A percentile compares a stretch with the other conserved stretches of the same genome.
Conservation (phyloP, 2,888 invertebrate genomes). For the Epiblema foenella region DNA sequence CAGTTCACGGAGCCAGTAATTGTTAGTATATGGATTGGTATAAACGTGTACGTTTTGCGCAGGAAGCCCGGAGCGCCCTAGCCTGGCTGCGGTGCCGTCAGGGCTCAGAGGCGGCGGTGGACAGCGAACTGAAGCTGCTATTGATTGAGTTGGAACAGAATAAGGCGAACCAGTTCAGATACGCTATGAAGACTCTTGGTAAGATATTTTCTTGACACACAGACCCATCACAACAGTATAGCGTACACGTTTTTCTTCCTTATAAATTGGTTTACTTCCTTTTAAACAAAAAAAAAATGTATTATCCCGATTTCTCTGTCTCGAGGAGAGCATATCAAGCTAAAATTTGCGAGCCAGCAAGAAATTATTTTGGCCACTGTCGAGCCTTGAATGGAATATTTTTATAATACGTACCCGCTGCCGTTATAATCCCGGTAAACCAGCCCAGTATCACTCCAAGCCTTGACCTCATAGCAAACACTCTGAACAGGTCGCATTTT, state of each 20-base stretch:
- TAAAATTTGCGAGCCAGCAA: too few relatives aligned
- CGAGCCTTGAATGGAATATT: too few relatives aligned
- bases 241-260: too few relatives aligned
- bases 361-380: too few relatives aligned
- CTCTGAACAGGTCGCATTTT: neutral
- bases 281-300: too few relatives aligned
- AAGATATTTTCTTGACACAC: conserved; percentile 47
- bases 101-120: conserved; percentile 65
- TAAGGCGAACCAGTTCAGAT: conserved; percentile 60
- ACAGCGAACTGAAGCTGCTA: conserved; percentile 68
- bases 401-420: too few relatives aligned
- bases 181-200: conserved; percentile 68
- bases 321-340: too few relatives aligned
- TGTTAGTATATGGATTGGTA: neutral
- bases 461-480: conserved; percentile 2
- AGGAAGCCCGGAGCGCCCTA: conserved; percentile 75
- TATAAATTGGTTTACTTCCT: too few relatives aligned
- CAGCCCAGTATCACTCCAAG: neutral
- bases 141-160: conserved; percentile 70
- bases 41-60: neutral
- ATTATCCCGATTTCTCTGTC: too few relatives aligned
- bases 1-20: too few relatives aligned
- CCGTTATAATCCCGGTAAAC: neutral
- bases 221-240: too few relatives aligned
- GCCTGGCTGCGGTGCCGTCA: conserved; percentile 77